phyloP scores from a whole-genome alignment of 2,797 vertebrate species.

The Alfaro cultratus region DNA sequence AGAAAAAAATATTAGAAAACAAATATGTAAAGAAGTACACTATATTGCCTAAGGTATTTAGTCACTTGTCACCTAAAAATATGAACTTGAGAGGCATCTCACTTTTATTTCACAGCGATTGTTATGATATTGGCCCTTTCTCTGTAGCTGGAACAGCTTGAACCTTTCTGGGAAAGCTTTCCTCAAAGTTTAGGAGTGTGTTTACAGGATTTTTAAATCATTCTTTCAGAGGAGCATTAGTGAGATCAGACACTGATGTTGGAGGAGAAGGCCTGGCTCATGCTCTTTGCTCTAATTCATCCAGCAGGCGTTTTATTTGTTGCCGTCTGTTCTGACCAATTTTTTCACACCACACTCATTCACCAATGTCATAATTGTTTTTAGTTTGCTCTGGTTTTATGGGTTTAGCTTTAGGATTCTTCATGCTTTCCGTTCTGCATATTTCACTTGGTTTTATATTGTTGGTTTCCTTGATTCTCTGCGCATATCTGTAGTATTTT shows the following conservation, averaged over 20 bases:
- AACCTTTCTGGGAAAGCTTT: neutral
- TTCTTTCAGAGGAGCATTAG: neutral
- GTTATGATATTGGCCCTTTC: neutral
- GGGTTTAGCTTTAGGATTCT: neutral
- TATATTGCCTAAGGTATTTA: constrained; percentile 1
- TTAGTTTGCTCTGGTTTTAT: neutral
- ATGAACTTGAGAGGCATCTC: neutral
- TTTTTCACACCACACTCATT: neutral
- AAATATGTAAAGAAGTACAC: neutral
- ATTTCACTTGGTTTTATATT: neutral
- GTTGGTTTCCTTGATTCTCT: neutral
- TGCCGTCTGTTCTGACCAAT: neutral
- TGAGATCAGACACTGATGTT: neutral
- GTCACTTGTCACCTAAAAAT: neutral
- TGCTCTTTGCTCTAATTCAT: neutral
- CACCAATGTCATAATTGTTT: neutral
- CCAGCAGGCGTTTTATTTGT: neutral
- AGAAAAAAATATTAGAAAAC: neutral
- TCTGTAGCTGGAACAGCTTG: neutral
- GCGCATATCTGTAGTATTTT: neutral
- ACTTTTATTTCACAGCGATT: neutral
- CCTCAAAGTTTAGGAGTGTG: neutral
- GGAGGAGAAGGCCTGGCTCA: neutral
- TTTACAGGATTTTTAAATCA: neutral
- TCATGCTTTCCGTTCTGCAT: neutral